Conservation (phyloP, 2,113 vertebrate species). For the pig (Sus scrofa) region T2T-Sscrofa CM000824.6:82456001-82456500, state of each 20-base stretch:
- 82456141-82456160: not conserved
- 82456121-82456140: not conserved
- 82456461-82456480: not conserved
- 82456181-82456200: not conserved
- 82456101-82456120: not conserved
- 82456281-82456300: not conserved
- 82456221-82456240: not conserved
- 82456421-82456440: not conserved
- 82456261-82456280: not conserved
- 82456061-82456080: not conserved
- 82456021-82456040: not conserved
- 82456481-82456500: not conserved
- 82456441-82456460: not conserved
- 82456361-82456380: not conserved
- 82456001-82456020: not conserved
- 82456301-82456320: not conserved
- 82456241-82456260: constrained; percentile 6
- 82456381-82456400: not conserved
- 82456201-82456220: not conserved
- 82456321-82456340: not conserved
- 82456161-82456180: not conserved
- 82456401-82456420: not conserved
- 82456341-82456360: not conserved
- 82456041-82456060: not conserved
- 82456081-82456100: not conserved